A percentile compares a stretch with the other conserved stretches of the same genome.
Evolutionary conservation across 2,888 invertebrate species (phyloP).

Genomic region (Sinotaia quadrata): DNA sequence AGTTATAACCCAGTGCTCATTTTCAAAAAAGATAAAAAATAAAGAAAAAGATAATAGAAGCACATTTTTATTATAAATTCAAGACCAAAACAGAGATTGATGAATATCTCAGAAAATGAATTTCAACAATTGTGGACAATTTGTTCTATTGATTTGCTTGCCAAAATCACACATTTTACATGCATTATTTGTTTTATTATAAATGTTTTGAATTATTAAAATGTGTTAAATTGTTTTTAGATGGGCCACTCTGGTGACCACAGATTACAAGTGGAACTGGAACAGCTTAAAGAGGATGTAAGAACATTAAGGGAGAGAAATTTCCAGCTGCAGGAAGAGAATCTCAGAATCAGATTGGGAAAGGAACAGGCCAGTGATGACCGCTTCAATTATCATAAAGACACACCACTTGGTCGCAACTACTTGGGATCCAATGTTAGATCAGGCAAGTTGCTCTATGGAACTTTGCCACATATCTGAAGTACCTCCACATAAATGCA

Average conservation of each 20-base stretch:
- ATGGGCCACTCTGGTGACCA: slow-evolving; percentile 37
- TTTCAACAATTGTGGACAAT: no score
- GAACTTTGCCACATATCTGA: no score
- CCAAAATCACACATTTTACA: background rate
- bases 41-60: no score
- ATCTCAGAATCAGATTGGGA: slow-evolving; percentile 57
- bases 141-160: background rate
- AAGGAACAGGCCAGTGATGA: slow-evolving; percentile 21
- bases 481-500: no score
- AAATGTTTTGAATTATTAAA: no score
- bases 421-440: slow-evolving; percentile 7
- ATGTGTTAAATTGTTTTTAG: slow-evolving; percentile 6
- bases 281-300: slow-evolving; percentile 63
- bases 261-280: slow-evolving; percentile 53
- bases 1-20: no score
- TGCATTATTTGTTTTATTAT: no score
- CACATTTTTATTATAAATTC: no score
- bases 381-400: background rate
- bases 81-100: no score
- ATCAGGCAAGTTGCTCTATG: slow-evolving; percentile 27
- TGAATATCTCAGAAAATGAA: no score
- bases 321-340: slow-evolving; percentile 66
- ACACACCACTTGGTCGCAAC: background rate
- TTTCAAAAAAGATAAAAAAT: no score
- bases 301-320: slow-evolving; percentile 61